Evolutionary conservation across 2,888 invertebrate species (phyloP).

Genomic region (Norana najaformis): DNA sequence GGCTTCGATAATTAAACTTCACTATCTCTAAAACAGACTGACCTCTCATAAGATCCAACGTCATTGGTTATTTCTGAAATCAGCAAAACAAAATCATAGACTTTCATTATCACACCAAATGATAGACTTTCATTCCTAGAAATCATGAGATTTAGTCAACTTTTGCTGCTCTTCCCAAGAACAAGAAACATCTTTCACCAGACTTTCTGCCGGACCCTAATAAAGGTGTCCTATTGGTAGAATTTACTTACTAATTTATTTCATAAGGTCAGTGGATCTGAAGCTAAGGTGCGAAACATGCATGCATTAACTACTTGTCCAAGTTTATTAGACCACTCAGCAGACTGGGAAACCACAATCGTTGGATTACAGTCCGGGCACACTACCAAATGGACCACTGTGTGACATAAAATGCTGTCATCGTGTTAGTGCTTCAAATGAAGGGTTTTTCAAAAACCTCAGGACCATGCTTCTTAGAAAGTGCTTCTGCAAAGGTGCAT

Average conservation of each 20-base stretch:
- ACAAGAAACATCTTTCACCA: neutral
- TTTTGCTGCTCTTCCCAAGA: neutral
- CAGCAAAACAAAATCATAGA: neutral
- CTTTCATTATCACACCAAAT: neutral
- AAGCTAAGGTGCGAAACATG: too few species aligned
- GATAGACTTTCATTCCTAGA: neutral
- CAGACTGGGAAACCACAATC: too few species aligned
- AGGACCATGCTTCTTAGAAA: too few species aligned
- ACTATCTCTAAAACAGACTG: neutral
- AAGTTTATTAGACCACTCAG: too few species aligned
- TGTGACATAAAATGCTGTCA: neutral
- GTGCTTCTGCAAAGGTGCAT: too few species aligned
- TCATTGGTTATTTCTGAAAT: neutral
- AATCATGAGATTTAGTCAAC: neutral
- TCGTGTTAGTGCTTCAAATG: neutral
- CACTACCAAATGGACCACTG: neutral
- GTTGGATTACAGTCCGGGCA: too few species aligned
- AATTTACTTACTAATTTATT: too few species aligned
- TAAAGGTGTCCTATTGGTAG: neutral
- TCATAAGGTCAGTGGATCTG: too few species aligned
- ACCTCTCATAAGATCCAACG: neutral
- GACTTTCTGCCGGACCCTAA: neutral
- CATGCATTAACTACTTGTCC: too few species aligned
- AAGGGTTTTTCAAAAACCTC: too few species aligned
- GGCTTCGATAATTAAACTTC: neutral